These are phyloP conservation scores for Drosophila rufa DNA, from an alignment of 1,140 invertebrate species.

Conservation along the genomic window DNA sequence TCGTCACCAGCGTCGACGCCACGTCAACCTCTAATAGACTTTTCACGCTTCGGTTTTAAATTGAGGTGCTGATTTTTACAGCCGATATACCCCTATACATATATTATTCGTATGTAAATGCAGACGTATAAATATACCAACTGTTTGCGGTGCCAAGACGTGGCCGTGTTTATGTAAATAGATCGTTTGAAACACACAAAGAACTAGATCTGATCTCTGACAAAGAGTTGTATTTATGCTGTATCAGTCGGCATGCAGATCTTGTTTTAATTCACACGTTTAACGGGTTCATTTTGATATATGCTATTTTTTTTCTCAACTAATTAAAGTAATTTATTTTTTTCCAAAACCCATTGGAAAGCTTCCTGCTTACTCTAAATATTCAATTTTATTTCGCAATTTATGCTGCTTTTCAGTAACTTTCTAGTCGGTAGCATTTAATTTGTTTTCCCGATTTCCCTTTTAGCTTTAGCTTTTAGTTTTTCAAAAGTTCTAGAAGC, in stretches of 20 bases:
- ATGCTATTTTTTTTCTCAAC: not conserved
- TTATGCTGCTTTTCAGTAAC: slow-evolving; percentile 1
- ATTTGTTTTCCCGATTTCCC: slow-evolving; percentile 17
- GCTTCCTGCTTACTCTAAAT: not conserved
- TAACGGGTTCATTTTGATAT: slow-evolving; percentile 13
- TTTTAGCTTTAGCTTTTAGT: slow-evolving; percentile 58
- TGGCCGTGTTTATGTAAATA: slow-evolving; percentile 36
- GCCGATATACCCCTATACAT: slow-evolving; percentile 49
- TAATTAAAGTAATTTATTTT: not conserved
- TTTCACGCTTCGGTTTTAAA: slow-evolving; percentile 80
- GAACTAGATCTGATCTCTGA: slow-evolving; percentile 31
- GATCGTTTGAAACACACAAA: slow-evolving; percentile 14
- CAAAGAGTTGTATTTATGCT: slow-evolving; percentile 20
- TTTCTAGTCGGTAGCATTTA: not conserved
- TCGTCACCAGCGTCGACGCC: slow-evolving; percentile 23
- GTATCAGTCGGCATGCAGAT: slow-evolving; percentile 1
- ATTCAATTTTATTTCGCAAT: not conserved
- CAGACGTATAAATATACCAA: slow-evolving; percentile 14
- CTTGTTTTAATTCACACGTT: slow-evolving; percentile 21
- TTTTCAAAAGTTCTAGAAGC: slow-evolving; percentile 65
- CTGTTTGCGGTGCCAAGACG: slow-evolving; percentile 22
- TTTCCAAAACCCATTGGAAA: not conserved
- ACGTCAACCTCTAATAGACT: slow-evolving; percentile 73
- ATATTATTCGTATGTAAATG: slow-evolving; percentile 25
- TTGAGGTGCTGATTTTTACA: slow-evolving; percentile 77